These are phyloP conservation scores for Rhogogaster chlorosoma DNA, from an alignment of 2,888 invertebrate species.

Conservation along the genomic window DNA sequence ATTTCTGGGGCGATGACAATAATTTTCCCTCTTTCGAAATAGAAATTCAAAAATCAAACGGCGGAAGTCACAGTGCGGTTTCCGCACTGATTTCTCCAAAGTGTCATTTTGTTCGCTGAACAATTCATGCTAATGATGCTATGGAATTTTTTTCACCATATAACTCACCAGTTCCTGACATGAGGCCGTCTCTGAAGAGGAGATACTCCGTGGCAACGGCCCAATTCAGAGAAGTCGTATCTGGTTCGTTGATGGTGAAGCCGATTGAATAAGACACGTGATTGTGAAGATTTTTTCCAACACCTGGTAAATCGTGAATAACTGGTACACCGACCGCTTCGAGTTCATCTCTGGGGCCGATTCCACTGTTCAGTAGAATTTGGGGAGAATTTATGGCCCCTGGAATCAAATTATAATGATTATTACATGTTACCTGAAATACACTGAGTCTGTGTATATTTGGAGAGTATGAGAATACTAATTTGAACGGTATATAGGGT, in stretches of 20 bases:
- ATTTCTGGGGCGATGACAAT: too few species aligned
- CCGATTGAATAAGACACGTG: conserved; percentile 90
- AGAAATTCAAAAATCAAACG: too few species aligned
- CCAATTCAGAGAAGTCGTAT: conserved; percentile 93
- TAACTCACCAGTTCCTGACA: conserved; percentile 91
- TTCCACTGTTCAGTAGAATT: conserved; percentile 92
- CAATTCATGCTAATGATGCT: not conserved
- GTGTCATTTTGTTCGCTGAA: too few species aligned
- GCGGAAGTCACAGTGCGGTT: too few species aligned
- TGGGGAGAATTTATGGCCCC: conserved; percentile 98
- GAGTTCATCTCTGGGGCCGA: conserved; percentile 89
- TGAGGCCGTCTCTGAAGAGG: conserved; percentile 91
- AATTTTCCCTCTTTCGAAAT: too few species aligned
- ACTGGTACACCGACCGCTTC: conserved; percentile 82
- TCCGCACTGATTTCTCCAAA: not conserved
- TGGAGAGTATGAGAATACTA: too few species aligned
- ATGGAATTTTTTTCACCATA: not conserved
- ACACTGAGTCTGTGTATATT: too few species aligned
- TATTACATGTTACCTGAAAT: too few species aligned
- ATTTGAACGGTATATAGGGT: too few species aligned
- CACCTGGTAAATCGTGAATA: conserved; percentile 88
- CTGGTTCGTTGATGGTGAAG: conserved; percentile 91
- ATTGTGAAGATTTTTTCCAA: conserved; percentile 92
- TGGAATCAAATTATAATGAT: conserved; percentile 73
- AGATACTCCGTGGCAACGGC: conserved; percentile 95